Conservation (phyloP, 2,113 vertebrate species). For the Pterocles burchelli region DNA sequence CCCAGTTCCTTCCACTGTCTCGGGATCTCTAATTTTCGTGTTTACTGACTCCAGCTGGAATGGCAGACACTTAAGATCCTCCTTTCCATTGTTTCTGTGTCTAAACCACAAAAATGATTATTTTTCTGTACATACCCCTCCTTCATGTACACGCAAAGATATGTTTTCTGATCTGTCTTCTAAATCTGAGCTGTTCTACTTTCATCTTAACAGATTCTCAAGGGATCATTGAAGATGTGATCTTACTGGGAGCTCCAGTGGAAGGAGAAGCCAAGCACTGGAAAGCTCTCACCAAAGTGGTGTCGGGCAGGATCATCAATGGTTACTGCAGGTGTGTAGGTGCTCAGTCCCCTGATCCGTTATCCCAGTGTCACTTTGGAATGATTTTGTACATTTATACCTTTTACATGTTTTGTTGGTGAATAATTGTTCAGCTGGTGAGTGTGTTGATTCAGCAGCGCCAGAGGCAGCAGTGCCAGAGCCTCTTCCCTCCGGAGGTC, state of each 20-base stretch:
- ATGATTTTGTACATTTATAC: not conserved
- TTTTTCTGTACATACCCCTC: not conserved
- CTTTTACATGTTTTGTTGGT: not conserved
- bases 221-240: slow-evolving; percentile 91
- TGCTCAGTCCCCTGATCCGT: not conserved
- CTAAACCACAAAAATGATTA: not conserved
- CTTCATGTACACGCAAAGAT: not conserved
- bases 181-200: not conserved
- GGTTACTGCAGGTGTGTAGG: slow-evolving; percentile 90
- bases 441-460: not conserved
- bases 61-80: not conserved
- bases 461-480: not conserved
- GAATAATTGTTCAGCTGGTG: not conserved
- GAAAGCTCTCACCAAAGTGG: slow-evolving; percentile 85
- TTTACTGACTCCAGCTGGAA: not conserved
- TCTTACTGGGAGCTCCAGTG: slow-evolving; percentile 92
- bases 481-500: not conserved
- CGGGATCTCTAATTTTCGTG: not conserved
- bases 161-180: not conserved
- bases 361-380: rapidly evolving
- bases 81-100: not conserved
- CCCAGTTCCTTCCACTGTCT: not conserved
- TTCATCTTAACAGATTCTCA: slow-evolving; percentile 76
- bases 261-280: slow-evolving; percentile 91
- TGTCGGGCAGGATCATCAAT: slow-evolving; percentile 91